These are phyloP conservation scores for Stegostoma tigrinum DNA, from an alignment of 2,113 vertebrate genomes.

Conservation along the genomic window DNA sequence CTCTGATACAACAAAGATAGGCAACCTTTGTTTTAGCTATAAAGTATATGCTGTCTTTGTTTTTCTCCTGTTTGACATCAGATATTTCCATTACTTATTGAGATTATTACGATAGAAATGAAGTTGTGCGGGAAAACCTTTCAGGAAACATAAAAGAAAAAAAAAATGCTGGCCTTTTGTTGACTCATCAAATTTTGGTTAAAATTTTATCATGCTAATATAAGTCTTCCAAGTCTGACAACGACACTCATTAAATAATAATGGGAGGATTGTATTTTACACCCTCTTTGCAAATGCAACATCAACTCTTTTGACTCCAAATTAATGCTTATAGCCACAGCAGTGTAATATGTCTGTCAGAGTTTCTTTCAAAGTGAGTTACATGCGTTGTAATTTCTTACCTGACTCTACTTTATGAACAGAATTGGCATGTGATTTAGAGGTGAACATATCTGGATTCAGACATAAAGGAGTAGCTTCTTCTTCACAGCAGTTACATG, in stretches of 20 bases:
- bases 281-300: not conserved
- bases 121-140: not conserved
- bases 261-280: not conserved
- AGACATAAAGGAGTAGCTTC: not conserved
- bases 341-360: not conserved
- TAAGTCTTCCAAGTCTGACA: not conserved
- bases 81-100: not conserved
- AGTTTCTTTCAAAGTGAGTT: not conserved
- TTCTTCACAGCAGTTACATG: not conserved
- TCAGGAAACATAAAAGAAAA: constrained; percentile 3
- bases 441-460: not conserved
- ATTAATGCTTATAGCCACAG: not conserved
- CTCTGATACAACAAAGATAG: not conserved
- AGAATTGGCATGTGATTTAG: not conserved
- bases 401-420: not conserved
- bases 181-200: constrained; percentile 7
- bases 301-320: constrained; percentile 22
- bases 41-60: not conserved
- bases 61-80: not conserved
- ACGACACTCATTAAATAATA: constrained; percentile 14
- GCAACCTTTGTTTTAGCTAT: not conserved
- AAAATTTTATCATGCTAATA: not conserved
- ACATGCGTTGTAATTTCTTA: not conserved
- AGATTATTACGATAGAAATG: constrained; percentile 1
- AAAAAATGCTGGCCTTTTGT: not conserved